Percentiles rank a stretch among this genome's conserved stretches.
Evolutionary conservation across 2,888 invertebrate genomes (phyloP).

Genomic region (Dolichomitus sp.): DNA sequence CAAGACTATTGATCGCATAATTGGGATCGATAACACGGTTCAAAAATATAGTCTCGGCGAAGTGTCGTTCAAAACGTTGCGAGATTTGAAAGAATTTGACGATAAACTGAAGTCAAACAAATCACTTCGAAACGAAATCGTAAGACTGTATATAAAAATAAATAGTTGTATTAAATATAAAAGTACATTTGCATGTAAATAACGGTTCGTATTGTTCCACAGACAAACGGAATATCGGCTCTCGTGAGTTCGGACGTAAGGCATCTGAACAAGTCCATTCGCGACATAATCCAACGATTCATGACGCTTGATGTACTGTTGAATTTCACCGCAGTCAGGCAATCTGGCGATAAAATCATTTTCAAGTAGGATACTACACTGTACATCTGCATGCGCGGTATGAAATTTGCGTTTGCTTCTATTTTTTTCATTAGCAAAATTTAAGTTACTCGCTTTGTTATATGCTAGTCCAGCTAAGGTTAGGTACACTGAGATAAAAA

Average conservation of each 20-base stretch:
- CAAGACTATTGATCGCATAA: slow-evolving; percentile 4
- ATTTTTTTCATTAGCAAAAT: too few species aligned
- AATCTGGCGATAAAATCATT: too few species aligned
- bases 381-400: too few species aligned
- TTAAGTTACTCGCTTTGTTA: too few species aligned
- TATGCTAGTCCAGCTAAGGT: too few species aligned
- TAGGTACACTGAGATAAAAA: too few species aligned
- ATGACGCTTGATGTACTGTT: background rate
- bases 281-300: background rate
- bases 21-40: slow-evolving; percentile 9
- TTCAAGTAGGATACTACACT: too few species aligned
- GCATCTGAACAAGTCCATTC: background rate
- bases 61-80: slow-evolving; percentile 1
- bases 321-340: too few species aligned
- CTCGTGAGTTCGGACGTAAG: background rate
- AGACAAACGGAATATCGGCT: background rate
- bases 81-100: slow-evolving; percentile 20
- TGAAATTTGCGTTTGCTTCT: too few species aligned
- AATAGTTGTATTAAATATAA: too few species aligned
- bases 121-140: background rate
- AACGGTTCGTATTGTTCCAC: background rate
- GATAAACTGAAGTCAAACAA: background rate
- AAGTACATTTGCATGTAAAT: too few species aligned
- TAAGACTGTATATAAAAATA: background rate
- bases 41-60: slow-evolving; percentile 12